A percentile compares a stretch with the other conserved stretches of the same genome.
These are phyloP conservation scores for Caerostris darwini DNA, from an alignment of 1,140 invertebrate species.

Conservation along the genomic window DNA sequence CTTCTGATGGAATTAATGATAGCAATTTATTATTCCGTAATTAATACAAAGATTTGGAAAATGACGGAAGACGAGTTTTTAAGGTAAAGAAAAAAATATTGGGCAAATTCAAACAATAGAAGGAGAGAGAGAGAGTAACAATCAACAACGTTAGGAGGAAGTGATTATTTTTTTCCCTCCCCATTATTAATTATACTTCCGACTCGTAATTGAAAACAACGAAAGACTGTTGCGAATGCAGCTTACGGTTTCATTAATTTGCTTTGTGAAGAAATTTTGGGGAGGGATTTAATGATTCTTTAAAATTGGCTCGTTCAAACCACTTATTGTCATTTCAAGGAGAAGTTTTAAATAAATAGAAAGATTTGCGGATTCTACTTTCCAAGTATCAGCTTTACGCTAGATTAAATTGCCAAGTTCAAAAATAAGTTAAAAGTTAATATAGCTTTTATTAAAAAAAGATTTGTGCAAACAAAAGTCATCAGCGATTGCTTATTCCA, in stretches of 20 bases:
- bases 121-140: not conserved
- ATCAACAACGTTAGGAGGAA: slow-evolving; percentile 43
- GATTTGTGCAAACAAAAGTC: not conserved
- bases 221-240: not conserved
- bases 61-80: slow-evolving; percentile 37
- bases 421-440: not conserved
- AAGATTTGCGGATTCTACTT: not conserved
- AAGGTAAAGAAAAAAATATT: not conserved
- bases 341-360: not conserved
- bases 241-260: not conserved
- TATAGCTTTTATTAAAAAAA: not conserved
- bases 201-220: slow-evolving; percentile 49
- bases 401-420: not conserved
- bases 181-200: slow-evolving; percentile 57
- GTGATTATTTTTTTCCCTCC: not conserved
- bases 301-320: not conserved
- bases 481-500: too few species aligned
- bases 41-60: slow-evolving; percentile 65
- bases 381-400: not conserved
- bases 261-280: slow-evolving; percentile 1
- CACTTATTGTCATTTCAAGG: not conserved
- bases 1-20: slow-evolving; percentile 49
- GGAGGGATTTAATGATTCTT: not conserved
- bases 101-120: slow-evolving; percentile 43
- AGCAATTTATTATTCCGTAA: slow-evolving; percentile 69